Percentiles rank a stretch among this genome's conserved stretches.
Conservation (phyloP, 1,140 invertebrate genomes). For the Bombus pyrosoma region DNA sequence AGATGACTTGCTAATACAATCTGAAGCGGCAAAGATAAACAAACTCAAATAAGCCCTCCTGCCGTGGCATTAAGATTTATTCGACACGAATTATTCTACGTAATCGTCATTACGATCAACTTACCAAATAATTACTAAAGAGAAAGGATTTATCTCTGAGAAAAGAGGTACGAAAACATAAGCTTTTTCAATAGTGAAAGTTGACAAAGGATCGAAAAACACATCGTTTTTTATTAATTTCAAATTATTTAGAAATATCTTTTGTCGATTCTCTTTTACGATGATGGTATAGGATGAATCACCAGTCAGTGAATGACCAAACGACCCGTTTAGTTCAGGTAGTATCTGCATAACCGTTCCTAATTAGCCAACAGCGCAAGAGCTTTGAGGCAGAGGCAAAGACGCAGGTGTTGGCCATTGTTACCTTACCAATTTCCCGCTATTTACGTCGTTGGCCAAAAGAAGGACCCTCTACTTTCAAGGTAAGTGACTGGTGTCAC, state of each 20-base stretch:
- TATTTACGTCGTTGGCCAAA: slow-evolving; percentile 36
- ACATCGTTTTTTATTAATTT: no score
- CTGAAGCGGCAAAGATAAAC: slow-evolving; percentile 10
- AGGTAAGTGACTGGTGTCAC: slow-evolving; percentile 28
- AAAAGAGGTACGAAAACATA: no score
- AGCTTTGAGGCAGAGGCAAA: slow-evolving; percentile 14
- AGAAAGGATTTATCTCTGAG: neutral
- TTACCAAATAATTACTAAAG: neutral
- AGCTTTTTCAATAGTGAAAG: accelerated
- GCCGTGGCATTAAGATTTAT: neutral
- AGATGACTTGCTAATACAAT: slow-evolving; percentile 32
- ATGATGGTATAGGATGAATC: neutral
- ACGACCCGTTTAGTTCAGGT: neutral
- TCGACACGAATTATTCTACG: neutral
- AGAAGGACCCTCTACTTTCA: slow-evolving; percentile 9
- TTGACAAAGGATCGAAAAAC: neutral
- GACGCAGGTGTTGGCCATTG: slow-evolving; percentile 41
- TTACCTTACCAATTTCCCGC: slow-evolving; percentile 47
- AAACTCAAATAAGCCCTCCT: neutral
- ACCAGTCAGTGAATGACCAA: slow-evolving; percentile 7
- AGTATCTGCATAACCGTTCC: slow-evolving; percentile 31
- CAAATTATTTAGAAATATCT: neutral
- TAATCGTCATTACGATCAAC: neutral
- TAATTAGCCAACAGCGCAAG: slow-evolving; percentile 28
- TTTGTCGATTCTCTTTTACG: neutral